A percentile compares a stretch with the other conserved stretches of the same genome.
phyloP scores from a whole-genome alignment of 2,888 invertebrate genomes.

The Elgonia sp. region DNA sequence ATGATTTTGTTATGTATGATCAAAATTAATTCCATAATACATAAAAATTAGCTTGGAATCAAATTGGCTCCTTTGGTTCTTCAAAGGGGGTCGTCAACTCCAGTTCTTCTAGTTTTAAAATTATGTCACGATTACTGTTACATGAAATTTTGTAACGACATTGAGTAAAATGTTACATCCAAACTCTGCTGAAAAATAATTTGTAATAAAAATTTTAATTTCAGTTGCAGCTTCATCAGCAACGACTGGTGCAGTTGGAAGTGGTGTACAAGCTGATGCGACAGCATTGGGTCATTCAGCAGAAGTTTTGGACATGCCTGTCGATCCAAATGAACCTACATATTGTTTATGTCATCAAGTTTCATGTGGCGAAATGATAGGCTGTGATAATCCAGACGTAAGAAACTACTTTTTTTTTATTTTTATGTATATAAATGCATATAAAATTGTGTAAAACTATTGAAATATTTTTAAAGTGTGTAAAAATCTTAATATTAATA shows the following conservation, averaged over 20 bases:
- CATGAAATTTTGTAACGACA: background rate
- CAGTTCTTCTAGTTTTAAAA: no score
- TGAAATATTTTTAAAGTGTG: no score
- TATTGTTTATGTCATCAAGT: conserved; percentile 99
- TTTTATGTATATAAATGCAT: background rate
- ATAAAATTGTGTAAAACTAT: background rate
- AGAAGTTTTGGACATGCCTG: conserved; percentile 96
- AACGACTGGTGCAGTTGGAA: conserved; percentile 85
- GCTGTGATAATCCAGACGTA: conserved; percentile 97
- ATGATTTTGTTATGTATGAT: no score
- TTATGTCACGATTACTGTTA: no score
- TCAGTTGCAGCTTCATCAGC: conserved; percentile 84
- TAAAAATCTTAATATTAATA: no score
- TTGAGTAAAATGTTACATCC: conserved; percentile 3
- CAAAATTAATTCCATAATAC: no score
- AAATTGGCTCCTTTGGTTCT: no score
- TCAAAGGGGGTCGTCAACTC: no score
- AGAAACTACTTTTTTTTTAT: conserved; percentile 82
- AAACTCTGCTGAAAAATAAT: background rate
- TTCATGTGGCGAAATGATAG: conserved; percentile 98
- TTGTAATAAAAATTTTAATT: conserved; percentile 69
- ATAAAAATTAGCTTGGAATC: no score
- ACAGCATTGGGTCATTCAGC: conserved; percentile 92
- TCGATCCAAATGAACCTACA: conserved; percentile 99
- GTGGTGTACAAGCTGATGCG: conserved; percentile 85